Base-by-base conservation (phyloP, 2,797 vertebrate species). In the Phaenicophaeus curvirostris region DNA sequence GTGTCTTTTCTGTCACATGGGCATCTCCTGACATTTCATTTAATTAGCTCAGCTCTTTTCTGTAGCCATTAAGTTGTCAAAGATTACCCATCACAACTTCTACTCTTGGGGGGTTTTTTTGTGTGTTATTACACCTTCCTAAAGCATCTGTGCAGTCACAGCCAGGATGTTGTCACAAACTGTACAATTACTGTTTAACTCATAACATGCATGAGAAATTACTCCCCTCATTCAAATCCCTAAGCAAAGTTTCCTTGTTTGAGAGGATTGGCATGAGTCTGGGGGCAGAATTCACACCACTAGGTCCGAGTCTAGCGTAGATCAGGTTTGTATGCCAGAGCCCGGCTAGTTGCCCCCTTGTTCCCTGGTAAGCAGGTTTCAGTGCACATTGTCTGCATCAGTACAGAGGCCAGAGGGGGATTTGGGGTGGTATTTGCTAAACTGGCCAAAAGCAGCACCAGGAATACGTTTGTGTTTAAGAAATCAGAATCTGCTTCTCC, bases 301-400 rank as follows among this genome's bases (percentile, higher is more conserved):
- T 4, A 4, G 41, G 24, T 8, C 7, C 5, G n/a, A 51, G 65
- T 4, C 33, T 28, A 2, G 28, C 2, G 1, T 8, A 8, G 59
- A 24, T 30, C 24, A 57, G 42, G 37, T 20, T 39, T 35, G 46
- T 53, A 53, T 77, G 65, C 57, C 27, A 1, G 16, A 28, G 51
- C 17, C 44, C 23, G 35, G 30, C 59, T 24, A 2, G 7, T 39
- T n/a, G 46, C 31, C 12, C 2, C 1, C 16, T 37, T 5, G 6
- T 19, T 30, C 66, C 16, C 1, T 3, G 3, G 1, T 6, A 3
- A n/a, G 46, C 5, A 5, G 61, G 50, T 15, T 35, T 57, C 2
- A 1, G 18, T 35, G 46, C 28, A 3, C 58, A n/a, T 35, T 0
- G 3, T 17, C 82, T 41, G 15, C 31, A 37, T 48, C 10, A 2